Evolutionary conservation across 2,797 vertebrate species (phyloP), one percentile per base, ranked within the genome.

Genomic region (Leontopithecus rosalia): DNA sequence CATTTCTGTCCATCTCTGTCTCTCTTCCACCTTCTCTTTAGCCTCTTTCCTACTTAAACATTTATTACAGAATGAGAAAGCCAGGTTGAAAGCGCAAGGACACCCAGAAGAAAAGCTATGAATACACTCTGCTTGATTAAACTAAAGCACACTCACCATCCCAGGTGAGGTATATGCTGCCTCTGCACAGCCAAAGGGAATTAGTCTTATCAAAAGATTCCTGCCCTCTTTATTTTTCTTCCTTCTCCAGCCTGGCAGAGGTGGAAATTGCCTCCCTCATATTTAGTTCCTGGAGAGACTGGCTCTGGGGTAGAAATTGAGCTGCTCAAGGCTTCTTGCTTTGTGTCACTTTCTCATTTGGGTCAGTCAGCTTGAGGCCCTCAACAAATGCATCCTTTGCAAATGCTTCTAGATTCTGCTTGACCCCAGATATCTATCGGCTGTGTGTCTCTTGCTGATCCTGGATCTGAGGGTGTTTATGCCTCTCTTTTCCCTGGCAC

Each of bases 31-130:
- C 30, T 90, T 91, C 61, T 82, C 79, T 94, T 67, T 73, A 84
- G 75, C 24, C 52, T 96, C 57, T 70, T 95, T 87, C 36, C 86
- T 87, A 83, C 22, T 96, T 96, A 95, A 85, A 93, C 94, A 79
- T 91, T 94, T 85, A 92, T 82, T 88, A 72, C n/a, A 75, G 75
- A 28, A 58, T 22, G 19, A 88, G 96, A 84, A 83, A 92, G 33
- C 55, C 81, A 52, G 24, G 14, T 76, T 94, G 36, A 64, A 95
- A 95, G 75, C 43, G 58, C 73, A 91, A 87, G 73, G 52, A 76
- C 20, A 75, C 36, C 48, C 14, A 70, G 70, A 89, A 88, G 93
- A 88, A 95, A 93, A 83, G 58, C 70, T 90, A 10, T 87, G 80
- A 64, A 80, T 70, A 77, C 26, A 77, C 84, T 75, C 20, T 75